Percentiles rank a stretch among this genome's conserved stretches.
These are phyloP conservation scores for Apodemus speciosus DNA, from an alignment of 2,113 vertebrate genomes.

Conservation along the genomic window DNA sequence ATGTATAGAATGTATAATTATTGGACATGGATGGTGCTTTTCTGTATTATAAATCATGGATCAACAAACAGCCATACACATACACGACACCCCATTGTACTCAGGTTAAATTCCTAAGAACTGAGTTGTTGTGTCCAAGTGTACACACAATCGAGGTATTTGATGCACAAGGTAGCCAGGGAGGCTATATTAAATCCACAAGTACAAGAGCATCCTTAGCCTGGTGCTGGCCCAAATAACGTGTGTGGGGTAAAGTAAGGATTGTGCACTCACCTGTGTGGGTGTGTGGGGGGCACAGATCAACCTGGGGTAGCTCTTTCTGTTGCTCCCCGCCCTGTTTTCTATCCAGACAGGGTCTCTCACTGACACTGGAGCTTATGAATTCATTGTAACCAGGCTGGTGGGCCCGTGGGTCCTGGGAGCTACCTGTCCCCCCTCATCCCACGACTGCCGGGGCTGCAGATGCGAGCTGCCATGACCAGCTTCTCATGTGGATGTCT, in stretches of 20 bases:
- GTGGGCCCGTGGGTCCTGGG: neutral
- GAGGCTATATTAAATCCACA: neutral
- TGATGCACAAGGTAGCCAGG: neutral
- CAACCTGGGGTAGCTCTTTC: too few relatives aligned
- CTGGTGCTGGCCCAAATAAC: neutral
- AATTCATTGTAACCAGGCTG: neutral
- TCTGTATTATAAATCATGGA: accelerated
- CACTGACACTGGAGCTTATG: neutral
- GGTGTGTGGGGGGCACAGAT: accelerated
- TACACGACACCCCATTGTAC: neutral
- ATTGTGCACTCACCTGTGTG: neutral
- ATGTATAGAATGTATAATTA: neutral
- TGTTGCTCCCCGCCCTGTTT: neutral
- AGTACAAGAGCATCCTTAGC: neutral
- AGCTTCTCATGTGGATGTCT: neutral
- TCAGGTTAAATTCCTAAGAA: neutral
- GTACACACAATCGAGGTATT: neutral
- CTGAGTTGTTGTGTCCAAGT: neutral
- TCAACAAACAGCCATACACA: neutral
- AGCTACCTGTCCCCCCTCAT: neutral
- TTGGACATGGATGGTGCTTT: neutral
- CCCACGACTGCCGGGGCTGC: neutral
- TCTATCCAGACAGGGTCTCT: neutral
- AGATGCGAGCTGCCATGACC: neutral
- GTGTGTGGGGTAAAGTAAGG: neutral